phyloP scores from a whole-genome alignment of 2,113 vertebrate species.

The Eubucco bourcierii region DNA sequence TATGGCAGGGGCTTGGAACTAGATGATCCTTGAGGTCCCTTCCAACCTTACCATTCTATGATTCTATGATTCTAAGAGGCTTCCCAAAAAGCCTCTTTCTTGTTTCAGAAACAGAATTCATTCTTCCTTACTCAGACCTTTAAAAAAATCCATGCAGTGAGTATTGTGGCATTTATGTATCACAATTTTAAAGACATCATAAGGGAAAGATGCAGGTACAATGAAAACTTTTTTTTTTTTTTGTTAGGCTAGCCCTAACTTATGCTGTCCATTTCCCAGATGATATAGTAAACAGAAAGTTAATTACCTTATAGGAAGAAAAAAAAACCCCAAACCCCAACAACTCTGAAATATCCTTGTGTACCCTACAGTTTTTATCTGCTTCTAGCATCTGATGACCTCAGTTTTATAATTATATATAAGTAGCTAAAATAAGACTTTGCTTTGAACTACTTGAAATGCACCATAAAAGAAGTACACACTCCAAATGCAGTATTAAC shows the following conservation, averaged over 20 bases:
- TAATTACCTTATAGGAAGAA: background rate
- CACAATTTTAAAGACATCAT: background rate
- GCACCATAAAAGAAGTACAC: background rate
- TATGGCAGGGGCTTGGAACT: no score
- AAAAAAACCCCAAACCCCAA: background rate
- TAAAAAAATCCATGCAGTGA: background rate
- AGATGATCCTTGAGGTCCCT: no score
- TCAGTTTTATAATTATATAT: background rate
- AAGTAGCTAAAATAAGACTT: background rate
- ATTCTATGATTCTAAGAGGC: no score
- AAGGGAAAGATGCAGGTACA: background rate
- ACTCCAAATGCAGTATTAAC: background rate
- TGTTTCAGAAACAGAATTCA: background rate
- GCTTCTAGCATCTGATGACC: background rate
- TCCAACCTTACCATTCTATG: no score
- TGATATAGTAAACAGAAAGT: background rate
- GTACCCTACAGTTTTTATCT: background rate
- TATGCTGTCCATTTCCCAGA: background rate
- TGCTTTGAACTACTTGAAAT: constrained; percentile 12
- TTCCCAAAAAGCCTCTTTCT: background rate
- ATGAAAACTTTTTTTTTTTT: background rate
- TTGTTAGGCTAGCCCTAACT: background rate
- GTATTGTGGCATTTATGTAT: background rate
- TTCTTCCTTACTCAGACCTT: background rate
- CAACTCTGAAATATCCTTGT: background rate